A percentile compares a stretch with the other conserved stretches of the same genome.
Conservation (phyloP, 2,888 invertebrate genomes). For the Dolichopus griseipennis region DNA sequence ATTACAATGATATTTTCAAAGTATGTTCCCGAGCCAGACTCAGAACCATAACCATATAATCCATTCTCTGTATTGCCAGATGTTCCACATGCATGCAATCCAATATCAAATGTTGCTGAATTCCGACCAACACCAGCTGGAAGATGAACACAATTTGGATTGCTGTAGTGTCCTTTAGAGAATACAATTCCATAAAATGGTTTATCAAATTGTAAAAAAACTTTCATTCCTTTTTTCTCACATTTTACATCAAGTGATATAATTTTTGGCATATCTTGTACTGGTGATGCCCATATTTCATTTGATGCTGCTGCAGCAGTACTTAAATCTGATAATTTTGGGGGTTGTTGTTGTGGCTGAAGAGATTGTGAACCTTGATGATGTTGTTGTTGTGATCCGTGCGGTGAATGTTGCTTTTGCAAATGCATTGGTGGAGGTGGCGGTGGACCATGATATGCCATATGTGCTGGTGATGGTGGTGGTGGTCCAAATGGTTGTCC, state of each 20-base stretch:
- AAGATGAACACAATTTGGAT: conserved; percentile 83
- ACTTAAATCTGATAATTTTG: conserved; percentile 36
- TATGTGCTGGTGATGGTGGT: conserved; percentile 38
- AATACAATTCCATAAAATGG: conserved; percentile 94
- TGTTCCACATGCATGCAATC: conserved; percentile 85
- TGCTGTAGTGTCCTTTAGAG: conserved; percentile 89
- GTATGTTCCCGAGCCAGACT: conserved; percentile 82
- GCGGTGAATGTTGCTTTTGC: conserved; percentile 30
- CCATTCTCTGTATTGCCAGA: conserved; percentile 87
- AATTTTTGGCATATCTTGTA: conserved; percentile 88
- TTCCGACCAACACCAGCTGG: conserved; percentile 80
- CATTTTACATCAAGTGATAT: conserved; percentile 87
- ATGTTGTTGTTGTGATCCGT: conserved; percentile 18
- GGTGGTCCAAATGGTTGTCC: conserved; percentile 49
- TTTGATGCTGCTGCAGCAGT: conserved; percentile 46
- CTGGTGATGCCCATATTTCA: conserved; percentile 78
- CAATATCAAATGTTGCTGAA: conserved; percentile 83
- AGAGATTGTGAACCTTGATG: conserved; percentile 37
- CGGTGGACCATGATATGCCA: conserved; percentile 23
- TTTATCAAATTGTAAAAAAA: conserved; percentile 86
- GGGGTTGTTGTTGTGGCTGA: conserved; percentile 28
- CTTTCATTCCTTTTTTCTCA: conserved; percentile 89
- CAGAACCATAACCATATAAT: conserved; percentile 76
- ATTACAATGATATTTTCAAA: conserved; percentile 91
- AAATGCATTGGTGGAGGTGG: conserved; percentile 13